Evolutionary conservation across 2,113 vertebrate genomes (phyloP), one percentile per base, ranked within the genome.

Genomic region (Megaleporinus macrocephalus): DNA sequence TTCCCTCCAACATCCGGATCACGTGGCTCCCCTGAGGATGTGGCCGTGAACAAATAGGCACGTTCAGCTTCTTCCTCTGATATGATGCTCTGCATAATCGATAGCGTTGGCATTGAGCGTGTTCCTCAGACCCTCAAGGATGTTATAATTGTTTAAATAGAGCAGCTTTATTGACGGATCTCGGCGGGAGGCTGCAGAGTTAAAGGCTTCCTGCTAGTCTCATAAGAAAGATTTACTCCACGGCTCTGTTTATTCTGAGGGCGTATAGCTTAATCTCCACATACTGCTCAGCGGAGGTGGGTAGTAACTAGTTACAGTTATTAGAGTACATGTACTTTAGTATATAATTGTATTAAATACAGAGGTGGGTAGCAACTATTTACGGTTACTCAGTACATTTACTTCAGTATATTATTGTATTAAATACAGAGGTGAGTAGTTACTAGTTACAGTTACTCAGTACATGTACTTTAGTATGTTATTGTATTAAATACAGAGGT

Each of bases 91-190:
- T 30, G 41, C 74, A 77, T 80, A 76, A 81, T 81, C 79, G 15
- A 85, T 85, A 66, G 36, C 14, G 36, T 18, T 4, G 18, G 70
- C 16, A 65, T 62, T 66, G 61, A 57, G 69, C 59, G 53, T 61
- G 22, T n/a, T 75, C 61, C 70, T 51, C 16, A 66, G 65, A 47
- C 59, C 74, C 79, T 76, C 83, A 83, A 78, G 77, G 84, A 83
- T 73, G 71, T 66, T 59, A 74, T 83, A 72, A 83, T 86, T 76
- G 69, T 79, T 83, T 86, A 80, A 77, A 80, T 61, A 77, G 47
- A 57, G 66, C 78, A 29, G 53, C 29, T 47, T 66, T 77, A 80
- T 77, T 80, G 77, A 80, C 61, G 22, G 77, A 76, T 59, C 65
- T 79, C 15, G 66, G 73, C 44, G 30, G 81, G 72, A 66, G 57